Percentiles rank a stretch among this genome's conserved stretches.
These are phyloP conservation scores for Urocolius indicus DNA, from an alignment of 2,113 vertebrate genomes.

Conservation along the genomic window DNA sequence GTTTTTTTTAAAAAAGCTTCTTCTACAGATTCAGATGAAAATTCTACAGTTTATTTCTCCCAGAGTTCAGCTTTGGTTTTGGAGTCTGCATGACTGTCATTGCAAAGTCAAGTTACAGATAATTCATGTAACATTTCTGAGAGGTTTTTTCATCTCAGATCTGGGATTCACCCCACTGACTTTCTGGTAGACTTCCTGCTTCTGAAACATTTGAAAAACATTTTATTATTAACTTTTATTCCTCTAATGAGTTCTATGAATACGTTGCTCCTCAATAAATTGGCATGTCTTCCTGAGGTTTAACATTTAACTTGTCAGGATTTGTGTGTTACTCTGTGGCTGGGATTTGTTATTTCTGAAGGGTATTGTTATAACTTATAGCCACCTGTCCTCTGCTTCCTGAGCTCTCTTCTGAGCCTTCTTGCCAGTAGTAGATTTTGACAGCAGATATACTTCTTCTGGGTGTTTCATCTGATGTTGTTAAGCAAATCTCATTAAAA, in stretches of 20 bases:
- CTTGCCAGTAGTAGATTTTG: background rate
- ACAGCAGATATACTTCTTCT: background rate
- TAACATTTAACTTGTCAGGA: slow-evolving; percentile 25
- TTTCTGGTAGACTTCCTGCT: slow-evolving; percentile 45
- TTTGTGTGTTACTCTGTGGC: background rate
- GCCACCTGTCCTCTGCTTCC: background rate
- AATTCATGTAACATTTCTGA: slow-evolving; percentile 1
- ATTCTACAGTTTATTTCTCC: background rate
- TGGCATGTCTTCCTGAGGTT: slow-evolving; percentile 2
- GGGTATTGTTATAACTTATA: background rate
- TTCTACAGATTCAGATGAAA: background rate
- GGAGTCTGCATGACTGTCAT: background rate
- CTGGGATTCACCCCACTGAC: slow-evolving; percentile 28
- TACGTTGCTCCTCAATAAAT: slow-evolving; percentile 34
- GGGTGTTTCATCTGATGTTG: accelerated
- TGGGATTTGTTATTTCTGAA: background rate
- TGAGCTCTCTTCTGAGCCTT: background rate
- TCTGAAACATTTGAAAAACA: slow-evolving; percentile 34
- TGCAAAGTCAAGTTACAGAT: background rate
- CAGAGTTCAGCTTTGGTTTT: background rate
- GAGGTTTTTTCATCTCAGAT: slow-evolving; percentile 18
- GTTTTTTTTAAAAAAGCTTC: background rate
- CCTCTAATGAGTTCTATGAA: slow-evolving; percentile 32
- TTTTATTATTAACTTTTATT: slow-evolving; percentile 60
- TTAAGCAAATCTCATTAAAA: background rate